These are phyloP conservation scores for Pipistrellus kuhlii DNA, from an alignment of 2,797 vertebrate genomes.

Conservation along the genomic window DNA sequence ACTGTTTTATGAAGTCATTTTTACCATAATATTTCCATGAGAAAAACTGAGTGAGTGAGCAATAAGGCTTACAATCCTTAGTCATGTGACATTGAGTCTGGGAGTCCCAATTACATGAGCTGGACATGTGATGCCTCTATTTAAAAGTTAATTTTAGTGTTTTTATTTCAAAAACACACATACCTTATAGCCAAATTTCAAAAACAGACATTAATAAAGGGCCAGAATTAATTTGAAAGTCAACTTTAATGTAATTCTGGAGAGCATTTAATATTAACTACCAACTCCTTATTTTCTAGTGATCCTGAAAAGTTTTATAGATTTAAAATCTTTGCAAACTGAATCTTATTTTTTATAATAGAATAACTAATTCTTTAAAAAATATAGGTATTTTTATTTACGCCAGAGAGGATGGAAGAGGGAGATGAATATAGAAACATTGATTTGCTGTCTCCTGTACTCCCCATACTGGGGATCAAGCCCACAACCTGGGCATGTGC, in stretches of 20 bases:
- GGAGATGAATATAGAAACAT: too few relatives aligned
- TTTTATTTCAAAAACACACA: conserved; percentile 41
- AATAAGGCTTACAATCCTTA: not conserved
- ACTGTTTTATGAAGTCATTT: not conserved
- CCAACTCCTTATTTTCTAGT: not conserved
- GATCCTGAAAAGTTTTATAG: not conserved
- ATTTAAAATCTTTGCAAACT: not conserved
- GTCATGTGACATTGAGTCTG: not conserved
- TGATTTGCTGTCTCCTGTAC: too few relatives aligned
- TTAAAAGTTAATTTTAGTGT: conserved; percentile 47
- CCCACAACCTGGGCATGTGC: too few relatives aligned
- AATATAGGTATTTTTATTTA: too few relatives aligned
- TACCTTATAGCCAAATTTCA: not conserved
- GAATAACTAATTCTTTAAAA: not conserved
- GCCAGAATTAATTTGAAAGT: conserved; percentile 1
- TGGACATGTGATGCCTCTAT: not conserved
- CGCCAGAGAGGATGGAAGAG: too few relatives aligned
- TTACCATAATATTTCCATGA: not conserved
- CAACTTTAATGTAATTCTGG: conserved; percentile 29
- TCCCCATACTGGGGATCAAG: too few relatives aligned
- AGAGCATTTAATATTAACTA: not conserved
- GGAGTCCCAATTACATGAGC: not conserved
- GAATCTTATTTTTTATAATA: conserved; percentile 1
- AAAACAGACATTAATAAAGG: not conserved
- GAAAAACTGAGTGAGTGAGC: conserved; percentile 1